phyloP scores from a whole-genome alignment of 2,888 invertebrate genomes.

The Asteroscopus sphinx region DNA sequence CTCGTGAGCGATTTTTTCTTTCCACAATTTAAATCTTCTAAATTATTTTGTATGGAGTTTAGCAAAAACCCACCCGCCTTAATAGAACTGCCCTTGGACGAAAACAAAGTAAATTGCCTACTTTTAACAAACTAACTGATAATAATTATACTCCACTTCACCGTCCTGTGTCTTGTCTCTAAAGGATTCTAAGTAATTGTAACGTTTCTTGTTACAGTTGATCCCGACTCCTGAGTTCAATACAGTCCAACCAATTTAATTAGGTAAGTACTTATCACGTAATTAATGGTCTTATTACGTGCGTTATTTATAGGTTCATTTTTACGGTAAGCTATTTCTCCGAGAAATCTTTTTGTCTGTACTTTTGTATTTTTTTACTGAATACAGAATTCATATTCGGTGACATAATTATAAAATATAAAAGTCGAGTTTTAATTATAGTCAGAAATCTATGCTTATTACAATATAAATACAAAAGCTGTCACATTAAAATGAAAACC shows the following conservation, averaged over 20 bases:
- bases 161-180: not conserved
- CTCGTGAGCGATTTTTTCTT: no score
- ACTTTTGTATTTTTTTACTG: not conserved
- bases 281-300: conserved; percentile 46
- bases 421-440: no score
- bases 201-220: conserved; percentile 51
- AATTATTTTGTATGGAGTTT: not conserved
- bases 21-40: no score
- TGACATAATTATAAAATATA: no score
- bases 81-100: conserved; percentile 13
- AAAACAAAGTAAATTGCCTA: conserved; percentile 20
- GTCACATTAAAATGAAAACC: conserved; percentile 5
- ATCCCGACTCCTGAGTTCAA: conserved; percentile 41
- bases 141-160: conserved; percentile 18
- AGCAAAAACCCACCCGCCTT: not conserved
- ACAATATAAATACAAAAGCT: not conserved
- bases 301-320: conserved; percentile 26
- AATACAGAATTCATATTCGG: no score
- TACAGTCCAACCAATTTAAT: conserved; percentile 43
- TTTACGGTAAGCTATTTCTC: conserved; percentile 5
- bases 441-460: no score
- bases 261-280: conserved; percentile 53
- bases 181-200: conserved; percentile 40
- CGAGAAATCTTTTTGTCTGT: conserved; percentile 1
- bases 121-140: conserved; percentile 20